Evolutionary conservation across 2,113 vertebrate species (phyloP).

Genomic region (Glaucomys volans): DNA sequence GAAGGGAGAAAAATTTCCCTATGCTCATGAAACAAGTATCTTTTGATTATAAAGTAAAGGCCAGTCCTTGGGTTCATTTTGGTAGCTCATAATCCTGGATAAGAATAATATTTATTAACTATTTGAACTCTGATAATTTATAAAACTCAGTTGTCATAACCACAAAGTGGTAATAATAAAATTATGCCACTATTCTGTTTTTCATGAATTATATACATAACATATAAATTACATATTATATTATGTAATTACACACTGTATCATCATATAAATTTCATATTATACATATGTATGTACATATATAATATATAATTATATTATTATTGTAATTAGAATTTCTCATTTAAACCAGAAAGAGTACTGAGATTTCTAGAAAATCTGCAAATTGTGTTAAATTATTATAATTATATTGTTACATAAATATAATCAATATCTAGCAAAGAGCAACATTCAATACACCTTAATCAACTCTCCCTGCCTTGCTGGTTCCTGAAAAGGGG

Average conservation of each 20-base stretch:
- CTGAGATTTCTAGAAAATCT: too few species aligned
- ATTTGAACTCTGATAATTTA: background rate
- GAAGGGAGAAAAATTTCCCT: background rate
- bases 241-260: background rate
- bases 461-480: background rate
- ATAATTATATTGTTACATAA: too few species aligned
- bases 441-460: background rate
- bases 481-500: background rate
- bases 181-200: background rate
- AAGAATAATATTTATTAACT: background rate
- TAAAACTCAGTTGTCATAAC: background rate
- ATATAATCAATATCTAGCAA: background rate
- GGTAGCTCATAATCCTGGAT: too few species aligned
- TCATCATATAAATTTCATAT: too few species aligned
- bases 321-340: too few species aligned
- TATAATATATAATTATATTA: too few species aligned
- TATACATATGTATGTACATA: too few species aligned
- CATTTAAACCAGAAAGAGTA: too few species aligned
- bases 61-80: background rate
- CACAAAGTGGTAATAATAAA: background rate
- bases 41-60: background rate
- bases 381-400: too few species aligned
- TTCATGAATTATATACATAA: background rate
- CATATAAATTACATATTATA: background rate
- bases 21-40: background rate